Evolutionary conservation across 2,113 vertebrate species (phyloP), one percentile per base, ranked within the genome.

Genomic region (Morone saxatilis): DNA sequence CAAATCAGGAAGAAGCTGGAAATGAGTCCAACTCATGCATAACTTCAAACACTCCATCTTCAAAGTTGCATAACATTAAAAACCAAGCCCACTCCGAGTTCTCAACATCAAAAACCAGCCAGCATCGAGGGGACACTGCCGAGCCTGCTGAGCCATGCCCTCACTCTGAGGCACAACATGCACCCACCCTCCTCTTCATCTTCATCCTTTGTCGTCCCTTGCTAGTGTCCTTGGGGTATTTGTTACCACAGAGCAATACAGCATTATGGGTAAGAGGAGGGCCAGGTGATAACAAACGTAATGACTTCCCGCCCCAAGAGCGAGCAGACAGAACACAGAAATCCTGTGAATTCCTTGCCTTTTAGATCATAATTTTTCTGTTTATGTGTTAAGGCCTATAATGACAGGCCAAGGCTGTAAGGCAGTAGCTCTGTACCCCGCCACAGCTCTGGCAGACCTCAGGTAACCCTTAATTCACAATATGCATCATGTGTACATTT

Each of bases 11-110:
- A 94, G 92, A 93, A 91, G 86, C 87, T 92, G 91, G 90, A 95
- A 95, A 95, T 93, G 94, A 95, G 93, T 91, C 91, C 93, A 93
- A 93, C 94, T 95, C 92, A 95, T 94, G 92, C 94, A 95, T 90
- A 94, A 94, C 94, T 95, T 95, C 94, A 95, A 95, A 94, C 90
- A 79, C 88, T 76, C 88, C 76, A 84, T 92, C 94, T 95, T 95
- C 94, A 95, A 94, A 95, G 93, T 94, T 95, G 92, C 94, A 93
- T 93, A 93, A 88, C 92, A 95, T 95, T 95, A 95, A 94, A 94
- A 93, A 91, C 56, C 76, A 59, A 89, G 86, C 86, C 90, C 86
- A 79, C 83, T 91, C 76, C 36, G 62, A 88, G 87, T 89, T 89
- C 79, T 87, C 80, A 40, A 94, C 93, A 93, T 94, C 93, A 94